These are phyloP conservation scores for Acrocera orbiculus DNA, from an alignment of 2,888 invertebrate species.

Conservation along the genomic window DNA sequence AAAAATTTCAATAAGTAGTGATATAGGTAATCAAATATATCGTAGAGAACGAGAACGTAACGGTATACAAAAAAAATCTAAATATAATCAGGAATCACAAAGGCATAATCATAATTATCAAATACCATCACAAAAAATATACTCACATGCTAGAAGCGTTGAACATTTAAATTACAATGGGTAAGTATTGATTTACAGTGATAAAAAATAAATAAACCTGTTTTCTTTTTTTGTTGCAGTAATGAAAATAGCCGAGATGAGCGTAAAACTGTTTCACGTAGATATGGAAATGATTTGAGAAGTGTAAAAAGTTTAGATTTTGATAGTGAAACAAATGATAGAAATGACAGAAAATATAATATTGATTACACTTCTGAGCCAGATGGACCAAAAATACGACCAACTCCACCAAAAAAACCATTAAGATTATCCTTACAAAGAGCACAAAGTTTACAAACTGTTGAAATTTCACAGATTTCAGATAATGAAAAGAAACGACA, in stretches of 20 bases:
- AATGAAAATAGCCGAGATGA: slow-evolving; percentile 21
- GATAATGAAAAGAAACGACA: slow-evolving; percentile 25
- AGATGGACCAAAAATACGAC: slow-evolving; percentile 40
- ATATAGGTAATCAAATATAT: too few relatives aligned
- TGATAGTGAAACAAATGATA: slow-evolving; percentile 50
- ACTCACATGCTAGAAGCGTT: slow-evolving; percentile 27
- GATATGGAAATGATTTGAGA: slow-evolving; percentile 22
- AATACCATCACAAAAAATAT: slow-evolving; percentile 13
- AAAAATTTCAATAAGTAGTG: slow-evolving; percentile 30
- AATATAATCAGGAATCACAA: too few relatives aligned
- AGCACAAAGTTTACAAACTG: slow-evolving; percentile 64
- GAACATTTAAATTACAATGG: slow-evolving; percentile 28
- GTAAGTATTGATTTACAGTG: too few relatives aligned
- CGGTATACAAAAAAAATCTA: too few relatives aligned
- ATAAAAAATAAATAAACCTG: too few relatives aligned
- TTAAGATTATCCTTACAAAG: slow-evolving; percentile 64
- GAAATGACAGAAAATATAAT: slow-evolving; percentile 22
- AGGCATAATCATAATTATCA: too few relatives aligned
- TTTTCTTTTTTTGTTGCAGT: slow-evolving; percentile 14
- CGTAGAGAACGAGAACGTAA: slow-evolving; percentile 21
- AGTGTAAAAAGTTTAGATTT: slow-evolving; percentile 60
- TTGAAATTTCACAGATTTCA: slow-evolving; percentile 25
- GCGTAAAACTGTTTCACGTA: slow-evolving; percentile 14
- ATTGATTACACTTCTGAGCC: slow-evolving; percentile 43
- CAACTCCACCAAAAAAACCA: slow-evolving; percentile 74